Base-by-base conservation (phyloP, 2,888 invertebrate genomes). In the Molanna angustata region DNA sequence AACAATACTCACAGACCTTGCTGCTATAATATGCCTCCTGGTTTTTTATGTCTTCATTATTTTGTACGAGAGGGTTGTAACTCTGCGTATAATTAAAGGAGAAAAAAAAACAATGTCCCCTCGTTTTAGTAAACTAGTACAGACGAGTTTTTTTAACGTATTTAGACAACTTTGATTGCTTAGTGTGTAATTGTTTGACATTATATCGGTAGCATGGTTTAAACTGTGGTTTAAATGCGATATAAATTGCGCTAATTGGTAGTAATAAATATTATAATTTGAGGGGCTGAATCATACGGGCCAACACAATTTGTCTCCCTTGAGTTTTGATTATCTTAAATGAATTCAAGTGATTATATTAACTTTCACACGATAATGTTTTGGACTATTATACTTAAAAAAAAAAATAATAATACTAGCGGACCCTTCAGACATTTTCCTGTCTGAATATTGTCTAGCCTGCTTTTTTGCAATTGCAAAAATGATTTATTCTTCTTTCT, bases 71-170 rank as follows among this genome's bases (percentile, higher is more conserved):
- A 50, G 56, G 56, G 56, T 56, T 42, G 47, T 21, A n/a, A n/a
- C n/a, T n/a, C n/a, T n/a, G n/a, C n/a, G n/a, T n/a, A 22, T 22
- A 50, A 44, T 51, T 44, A 39, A 52, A 48, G 41, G 45, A 21
- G 22, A 55, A 58, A 52, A 58, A 52, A 54, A 43, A 56, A 58
- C 56, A 58, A 58, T 33, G 17, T 22, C 53, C 53, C 45, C 43
- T 22, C 18, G n/a, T n/a, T 20, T 14, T 13, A 2, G 19, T 16
- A 31, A 31, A 43, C 37, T 20, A 3, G 43, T 43, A 14, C 22
- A 19, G 33, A 31, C 47, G 6, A 39, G 43, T 52, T 48, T 53
- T 53, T 53, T 48, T 22, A 9, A 27, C 7, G 6, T 37, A 37
- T 37, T 37, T 37, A 37, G 37, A 37, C 37, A 37, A 18, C 37